Evolutionary conservation across 2,888 invertebrate genomes (phyloP), one percentile per base, ranked within the genome.

Genomic region (Euproctis similis): DNA sequence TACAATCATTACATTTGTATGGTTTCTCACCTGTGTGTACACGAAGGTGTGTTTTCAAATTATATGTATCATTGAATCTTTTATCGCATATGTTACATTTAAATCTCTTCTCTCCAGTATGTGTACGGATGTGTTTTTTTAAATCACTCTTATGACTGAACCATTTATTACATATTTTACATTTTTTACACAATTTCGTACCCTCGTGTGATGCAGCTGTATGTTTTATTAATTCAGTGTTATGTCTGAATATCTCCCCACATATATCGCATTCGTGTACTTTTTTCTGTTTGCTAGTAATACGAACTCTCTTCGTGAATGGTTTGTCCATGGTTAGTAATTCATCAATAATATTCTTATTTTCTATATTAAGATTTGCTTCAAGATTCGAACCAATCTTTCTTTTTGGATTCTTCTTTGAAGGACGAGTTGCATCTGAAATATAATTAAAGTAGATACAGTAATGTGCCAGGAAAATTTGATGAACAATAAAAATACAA

Each of bases 81-180:
- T 21, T 27, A 10, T 2, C 8, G 11, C 34, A 34, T 7, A 21
- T n/a, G 8, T 30, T 12, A 27, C 34, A 34, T 7, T 12, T 3
- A 27, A 4, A 31, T 1, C 30, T 30, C 24, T 31, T 34, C 9
- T 28, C 27, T 8, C 28, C 30, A 9, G 27, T 34, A 8, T 34
- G 34, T 17, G n/a, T n/a, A n/a, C n/a, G n/a, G n/a, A n/a, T n/a
- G n/a, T n/a, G n/a, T n/a, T n/a, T n/a, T n/a, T n/a, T 30, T 8
- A 30, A 14, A 9, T 14, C 8, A 12, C 20, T 22, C 6, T 23
- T 27, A 2, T 10, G 16, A 14, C 18, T 34, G 5, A 28, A 26
- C 19, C 24, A 11, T 8, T 30, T 26, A 1, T 13, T 11, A 14
- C 34, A 34, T 11, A 30, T 8, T 8, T 17, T 2, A 35, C 35